phyloP scores from a whole-genome alignment of 2,888 invertebrate genomes.

The Tetragnatha montana region DNA sequence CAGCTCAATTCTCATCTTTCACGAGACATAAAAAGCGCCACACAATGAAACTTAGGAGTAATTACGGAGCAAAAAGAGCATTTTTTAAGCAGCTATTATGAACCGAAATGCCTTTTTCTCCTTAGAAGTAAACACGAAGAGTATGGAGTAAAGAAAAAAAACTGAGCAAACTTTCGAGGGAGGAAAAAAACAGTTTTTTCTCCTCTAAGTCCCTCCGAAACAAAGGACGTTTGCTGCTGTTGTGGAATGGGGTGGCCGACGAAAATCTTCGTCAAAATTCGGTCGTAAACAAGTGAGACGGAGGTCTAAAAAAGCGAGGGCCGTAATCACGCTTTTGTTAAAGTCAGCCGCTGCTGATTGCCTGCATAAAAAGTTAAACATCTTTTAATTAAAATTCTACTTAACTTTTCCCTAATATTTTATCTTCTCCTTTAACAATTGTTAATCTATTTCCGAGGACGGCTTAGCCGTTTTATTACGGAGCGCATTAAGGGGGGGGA shows the following conservation, averaged over 20 bases:
- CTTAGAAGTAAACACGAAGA: background rate
- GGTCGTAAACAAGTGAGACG: background rate
- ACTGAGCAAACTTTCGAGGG: background rate
- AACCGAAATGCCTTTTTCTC: constrained; percentile 14
- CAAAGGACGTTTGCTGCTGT: constrained; percentile 9
- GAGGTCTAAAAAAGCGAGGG: background rate
- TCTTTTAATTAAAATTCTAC: constrained; percentile 66
- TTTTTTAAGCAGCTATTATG: background rate
- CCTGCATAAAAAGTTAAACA: constrained; percentile 51
- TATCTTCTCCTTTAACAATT: constrained; percentile 62
- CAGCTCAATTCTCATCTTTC: background rate
- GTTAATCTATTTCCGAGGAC: constrained; percentile 52
- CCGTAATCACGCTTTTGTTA: constrained; percentile 44
- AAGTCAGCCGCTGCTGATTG: constrained; percentile 48
- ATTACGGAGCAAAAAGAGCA: constrained; percentile 1
- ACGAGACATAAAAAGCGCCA: background rate
- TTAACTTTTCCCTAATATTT: constrained; percentile 65
- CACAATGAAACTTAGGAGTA: constrained; percentile 21
- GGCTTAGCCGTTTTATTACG: constrained; percentile 42
- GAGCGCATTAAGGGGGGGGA: constrained; percentile 20
- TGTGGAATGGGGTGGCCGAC: constrained; percentile 1
- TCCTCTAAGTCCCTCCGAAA: background rate
- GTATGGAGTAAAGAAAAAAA: too few species aligned
- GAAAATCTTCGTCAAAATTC: constrained; percentile 27
- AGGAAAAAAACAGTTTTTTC: background rate